phyloP scores from a whole-genome alignment of 2,797 vertebrate species.

The Oceanodroma leucorhoa region DNA sequence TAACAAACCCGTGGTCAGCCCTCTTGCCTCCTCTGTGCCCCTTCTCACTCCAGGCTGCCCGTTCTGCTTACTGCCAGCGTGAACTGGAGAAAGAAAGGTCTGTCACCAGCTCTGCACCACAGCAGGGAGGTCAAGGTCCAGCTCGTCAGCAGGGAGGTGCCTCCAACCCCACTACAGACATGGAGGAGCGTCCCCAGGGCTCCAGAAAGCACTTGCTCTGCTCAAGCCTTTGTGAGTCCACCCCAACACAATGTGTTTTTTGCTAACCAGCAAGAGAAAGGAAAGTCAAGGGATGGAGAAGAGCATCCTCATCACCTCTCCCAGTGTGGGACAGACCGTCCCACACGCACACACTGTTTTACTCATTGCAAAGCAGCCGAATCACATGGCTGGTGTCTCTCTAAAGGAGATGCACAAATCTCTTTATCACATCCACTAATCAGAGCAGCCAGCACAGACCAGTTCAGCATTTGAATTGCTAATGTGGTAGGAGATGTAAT shows the following conservation, averaged over 20 bases:
- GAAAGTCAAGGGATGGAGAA: not conserved
- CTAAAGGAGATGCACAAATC: not conserved
- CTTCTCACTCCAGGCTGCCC: not conserved
- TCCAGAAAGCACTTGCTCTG: not conserved
- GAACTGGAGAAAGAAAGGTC: not conserved
- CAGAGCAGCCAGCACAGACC: constrained; percentile 25
- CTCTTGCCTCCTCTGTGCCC: not conserved
- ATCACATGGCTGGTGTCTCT: not conserved
- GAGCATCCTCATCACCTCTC: not conserved
- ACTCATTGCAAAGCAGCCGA: not conserved
- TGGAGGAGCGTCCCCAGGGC: rapidly evolving
- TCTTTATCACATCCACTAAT: constrained; percentile 36
- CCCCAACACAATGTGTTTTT: not conserved
- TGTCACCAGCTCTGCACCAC: not conserved
- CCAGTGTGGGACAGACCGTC: not conserved
- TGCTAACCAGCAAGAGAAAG: not conserved
- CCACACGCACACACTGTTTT: not conserved
- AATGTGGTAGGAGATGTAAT: not conserved
- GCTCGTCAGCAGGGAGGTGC: not conserved
- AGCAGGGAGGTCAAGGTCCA: not conserved
- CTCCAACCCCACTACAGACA: not conserved
- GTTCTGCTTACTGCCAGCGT: rapidly evolving
- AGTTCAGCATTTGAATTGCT: constrained; percentile 40
- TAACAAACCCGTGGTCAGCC: not conserved
- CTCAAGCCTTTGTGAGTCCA: not conserved